Evolutionary conservation across 2,888 invertebrate species (phyloP).

Genomic region (Congeria kusceri): DNA sequence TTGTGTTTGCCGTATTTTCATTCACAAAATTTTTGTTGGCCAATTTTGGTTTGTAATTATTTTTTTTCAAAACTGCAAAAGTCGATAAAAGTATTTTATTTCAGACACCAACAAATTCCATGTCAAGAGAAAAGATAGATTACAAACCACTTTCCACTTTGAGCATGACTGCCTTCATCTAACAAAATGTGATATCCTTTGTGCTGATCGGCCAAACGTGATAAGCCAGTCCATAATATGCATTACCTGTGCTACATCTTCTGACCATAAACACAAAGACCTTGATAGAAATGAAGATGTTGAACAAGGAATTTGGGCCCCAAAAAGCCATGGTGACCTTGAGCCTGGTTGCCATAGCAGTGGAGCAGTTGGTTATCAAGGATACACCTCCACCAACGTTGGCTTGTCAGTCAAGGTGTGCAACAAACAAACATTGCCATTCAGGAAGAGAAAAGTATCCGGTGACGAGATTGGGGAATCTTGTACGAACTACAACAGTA

Average conservation of each 20-base stretch:
- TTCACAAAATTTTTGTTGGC: not conserved
- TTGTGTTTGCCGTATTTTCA: not conserved
- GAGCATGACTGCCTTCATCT: conserved; percentile 60
- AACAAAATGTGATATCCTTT: conserved; percentile 41
- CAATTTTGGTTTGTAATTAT: conserved; percentile 1
- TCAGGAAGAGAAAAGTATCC: conserved; percentile 58
- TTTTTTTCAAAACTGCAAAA: not conserved
- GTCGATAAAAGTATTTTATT: conserved; percentile 25
- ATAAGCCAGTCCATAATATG: not conserved
- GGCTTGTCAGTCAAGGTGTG: conserved; percentile 30
- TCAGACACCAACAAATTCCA: conserved; percentile 64
- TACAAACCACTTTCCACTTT: conserved; percentile 61
- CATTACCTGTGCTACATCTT: not conserved
- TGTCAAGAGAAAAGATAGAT: conserved; percentile 63
- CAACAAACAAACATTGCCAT: conserved; percentile 36
- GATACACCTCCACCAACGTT: conserved; percentile 1
- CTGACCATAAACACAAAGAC: not conserved
- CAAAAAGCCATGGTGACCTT: too few relatives aligned
- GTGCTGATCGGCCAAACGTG: not conserved
- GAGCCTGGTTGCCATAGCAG: too few relatives aligned
- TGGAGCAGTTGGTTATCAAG: not conserved
- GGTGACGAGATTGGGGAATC: too few relatives aligned
- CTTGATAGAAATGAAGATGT: too few relatives aligned
- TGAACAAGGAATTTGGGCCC: too few relatives aligned
- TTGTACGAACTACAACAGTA: too few relatives aligned